These are phyloP conservation scores for cattle (Bos taurus) DNA, from an alignment of 2,113 vertebrate genomes.

Conservation along the genomic window ARS-UCD2.0 NC_037342.1:70015001-70015500, in stretches of 20 bases:
- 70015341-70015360: not conserved
- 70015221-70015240: not conserved
- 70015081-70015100: not conserved
- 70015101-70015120: not conserved
- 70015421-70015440: not conserved
- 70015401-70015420: not conserved
- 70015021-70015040: not conserved
- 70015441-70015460: not conserved
- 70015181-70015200: not conserved
- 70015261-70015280: not conserved
- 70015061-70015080: not conserved
- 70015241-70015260: not conserved
- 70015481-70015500: not conserved
- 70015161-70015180: not conserved
- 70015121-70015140: too few species aligned
- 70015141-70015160: not conserved
- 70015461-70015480: too few species aligned
- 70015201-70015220: not conserved
- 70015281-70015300: not conserved
- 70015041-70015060: not conserved
- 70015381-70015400: not conserved
- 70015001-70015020: not conserved
- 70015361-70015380: not conserved
- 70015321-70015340: not conserved
- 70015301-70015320: not conserved